Evolutionary conservation across 1,140 invertebrate species (phyloP), one percentile per base, ranked within the genome.

Genomic region (Hirudo medicinalis): DNA sequence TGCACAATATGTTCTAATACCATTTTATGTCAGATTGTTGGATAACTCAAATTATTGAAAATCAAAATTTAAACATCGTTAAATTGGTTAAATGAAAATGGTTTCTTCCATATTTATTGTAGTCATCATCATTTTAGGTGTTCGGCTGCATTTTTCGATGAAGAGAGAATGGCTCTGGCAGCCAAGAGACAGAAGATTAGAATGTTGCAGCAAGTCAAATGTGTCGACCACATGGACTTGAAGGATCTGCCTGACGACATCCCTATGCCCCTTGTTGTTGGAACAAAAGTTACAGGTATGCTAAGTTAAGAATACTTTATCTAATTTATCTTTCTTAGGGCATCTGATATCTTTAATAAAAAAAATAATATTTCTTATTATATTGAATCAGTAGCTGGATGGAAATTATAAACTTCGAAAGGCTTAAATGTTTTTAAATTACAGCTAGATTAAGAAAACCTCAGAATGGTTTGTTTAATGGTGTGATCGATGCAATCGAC

Each of bases 391-490:
- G 1, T 20, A n/a, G 43, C 32, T 25, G 0, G 4, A 27, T 19
- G n/a, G 2, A 36, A 53, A 43, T 60, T 49, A 17, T 15, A 49
- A 49, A 15, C 5, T 13, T 49, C 9, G 13, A 49, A 74, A n/a
- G 43, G 25, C 54, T 71, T 43, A 53, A 3, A 17, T 36, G 32
- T 3, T 69, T 25, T 72, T 53, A 54, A 69, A 70, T 77, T 75
- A 75, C 76, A 79, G 82, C 82, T 40, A 78, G 94, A 75, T 81
- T 98, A 75, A 85, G 94, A 67, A 88, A 88, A 79, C 94, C 94
- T 9, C 93, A 97, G 83, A 94, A 98, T 85, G 95, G 96, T 20
- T 85, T 99, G 36, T 98, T 97, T 78, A 94, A 90, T 71, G 96
- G 95, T 11, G 90, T 88, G 55, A 92, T 99, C 74, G 94, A 97